Evolutionary conservation across 2,113 vertebrate species (phyloP), one percentile per base, ranked within the genome.

Genomic region (Silurus meridionalis): DNA sequence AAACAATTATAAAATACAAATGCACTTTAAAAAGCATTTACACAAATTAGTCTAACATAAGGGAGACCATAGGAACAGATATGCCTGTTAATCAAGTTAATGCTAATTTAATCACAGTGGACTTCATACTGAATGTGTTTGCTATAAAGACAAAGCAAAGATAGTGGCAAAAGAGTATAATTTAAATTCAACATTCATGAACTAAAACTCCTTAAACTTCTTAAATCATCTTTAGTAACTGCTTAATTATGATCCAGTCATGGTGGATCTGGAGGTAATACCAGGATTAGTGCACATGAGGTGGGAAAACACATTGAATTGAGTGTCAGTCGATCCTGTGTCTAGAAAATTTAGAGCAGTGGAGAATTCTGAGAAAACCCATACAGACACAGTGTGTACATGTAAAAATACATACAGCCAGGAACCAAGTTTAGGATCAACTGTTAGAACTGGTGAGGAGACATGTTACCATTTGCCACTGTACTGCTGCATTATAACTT

Each of bases 1-100:
- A 84, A 60, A 58, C 25, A 83, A 83, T 57, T 55, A 71, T 58
- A 25, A 57, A 8, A 75, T 17, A 58, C 52, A 84, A 74, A 74
- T 58, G 28, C 55, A 8, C 21, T 19, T 75, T 57, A 53, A 14
- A 72, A 75, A 6, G 21, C 72, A 52, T 61, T 23, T 52, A 48
- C 48, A 83, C 55, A 75, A 75, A 75, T 58, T n/a, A 2, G 75
- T 25, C 6, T 3, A 55, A 55, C 6, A 55, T 57, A 57, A 55
- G 10, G 19, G 19, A 74, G 72, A 75, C 72, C 11, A 17, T 52
- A 75, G 52, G 48, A 75, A 14, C 50, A 75, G 21, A 75, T 21
- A 53, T n/a, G 5, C 52, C 23, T 0, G 19, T 75, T 75, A n/a
- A 75, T 52, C 72, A 75, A 53, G 71, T 52, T 52, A 52, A 74